Evolutionary conservation across 2,888 invertebrate species (phyloP), one percentile per base, ranked within the genome.

Genomic region (Frankliniella intonsa): DNA sequence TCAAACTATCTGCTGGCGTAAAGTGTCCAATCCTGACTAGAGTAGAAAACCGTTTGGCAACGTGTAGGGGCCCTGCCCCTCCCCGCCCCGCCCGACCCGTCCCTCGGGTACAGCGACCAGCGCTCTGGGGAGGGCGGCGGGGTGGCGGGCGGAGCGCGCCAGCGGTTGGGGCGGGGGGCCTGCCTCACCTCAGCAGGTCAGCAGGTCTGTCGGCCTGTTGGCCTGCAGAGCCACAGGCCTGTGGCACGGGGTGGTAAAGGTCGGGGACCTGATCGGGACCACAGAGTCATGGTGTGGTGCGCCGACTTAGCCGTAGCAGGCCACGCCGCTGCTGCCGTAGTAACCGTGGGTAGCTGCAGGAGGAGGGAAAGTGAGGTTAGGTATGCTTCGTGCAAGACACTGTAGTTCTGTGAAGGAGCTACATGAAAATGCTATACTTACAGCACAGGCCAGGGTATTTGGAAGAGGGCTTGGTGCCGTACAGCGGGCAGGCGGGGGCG

Each of bases 381-480:
- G 0, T 22, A 10, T 76, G 25, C n/a, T n/a, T n/a, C n/a, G n/a
- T n/a, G n/a, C n/a, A n/a, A n/a, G n/a, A n/a, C n/a, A n/a, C n/a
- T n/a, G 22, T 8, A 19, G 55, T 55, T 19, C 55, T 55, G n/a
- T n/a, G n/a, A n/a, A n/a, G n/a, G n/a, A n/a, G 38, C 5, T 38
- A 38, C 38, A 38, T 38, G 3, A 38, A 38, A 38, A 38, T 38
- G 38, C 38, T 38, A 87, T 88, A 90, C 92, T 91, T 89, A 94
- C 93, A 92, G 88, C 95, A 95, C 82, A 95, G 90, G 84, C 95
- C 95, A 83, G 91, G 91, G 87, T 94, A 95, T 88, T 90, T 92
- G 84, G 90, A 90, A 38, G 95, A 95, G 83, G 93, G 91, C 65
- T 90, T 89, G 87, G 94, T 91, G 84, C 94, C 94, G 86, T 91